Evolutionary conservation across 1,140 invertebrate genomes (phyloP), one percentile per base, ranked within the genome.

Genomic region (Anoplolepis gracilipes): DNA sequence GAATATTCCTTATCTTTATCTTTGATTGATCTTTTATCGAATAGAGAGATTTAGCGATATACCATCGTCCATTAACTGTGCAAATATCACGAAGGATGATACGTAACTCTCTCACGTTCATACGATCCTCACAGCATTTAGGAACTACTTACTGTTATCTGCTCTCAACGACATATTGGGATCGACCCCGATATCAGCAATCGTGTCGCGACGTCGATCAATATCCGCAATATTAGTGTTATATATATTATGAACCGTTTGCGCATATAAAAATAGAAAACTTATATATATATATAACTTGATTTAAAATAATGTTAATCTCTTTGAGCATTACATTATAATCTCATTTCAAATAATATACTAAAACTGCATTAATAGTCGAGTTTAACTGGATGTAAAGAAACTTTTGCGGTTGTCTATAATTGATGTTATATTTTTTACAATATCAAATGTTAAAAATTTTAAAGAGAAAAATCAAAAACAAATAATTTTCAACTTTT

Each of bases 171-270:
- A 79, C 33, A 69, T 42, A 72, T 81, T 70, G 36, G 25, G 53
- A 81, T 57, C 62, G 25, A 81, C 36, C 25, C 6, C 49, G 53
- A 57, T 81, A 81, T 81, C 49, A 70, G 25, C 65, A 81, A 70
- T 70, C 33, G 72, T 42, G 30, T 42, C 30, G 42, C n/a, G 13
- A 36, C 25, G 55, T 77, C 61, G 76, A 79, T 78, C 77, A 72
- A 81, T 72, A 59, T 57, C 33, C 5, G 3, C 4, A 28, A 13
- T 28, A 53, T 81, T 42, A 42, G 36, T 13, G 19, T 1, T 46
- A 30, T 59, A 30, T 59, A 57, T 11, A 33, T 57, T n/a, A 64
- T 28, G 16, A 70, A 42, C 49, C 8, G 2, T 55, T 57, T 69
- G 64, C 7, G 13, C 55, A 25, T 22, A 42, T 30, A 4, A 72